Evolutionary conservation across 2,888 invertebrate genomes (phyloP).

Genomic region (Epirrhoe tristata): DNA sequence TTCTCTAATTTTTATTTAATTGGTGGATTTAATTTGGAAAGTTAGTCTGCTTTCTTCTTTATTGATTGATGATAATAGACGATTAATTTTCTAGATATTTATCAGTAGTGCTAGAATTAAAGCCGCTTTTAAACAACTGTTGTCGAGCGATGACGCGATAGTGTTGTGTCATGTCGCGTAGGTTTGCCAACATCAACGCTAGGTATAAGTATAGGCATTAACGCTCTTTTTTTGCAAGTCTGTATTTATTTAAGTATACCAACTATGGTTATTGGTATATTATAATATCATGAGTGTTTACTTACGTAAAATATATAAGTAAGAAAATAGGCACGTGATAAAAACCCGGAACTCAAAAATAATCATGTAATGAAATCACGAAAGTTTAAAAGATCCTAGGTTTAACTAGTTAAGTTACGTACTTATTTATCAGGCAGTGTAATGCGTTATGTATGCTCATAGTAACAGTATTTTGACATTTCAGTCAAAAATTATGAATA

Average conservation of each 20-base stretch:
- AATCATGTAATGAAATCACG: no score
- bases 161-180: background rate
- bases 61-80: conserved; percentile 34
- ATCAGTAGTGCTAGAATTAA: conserved; percentile 33
- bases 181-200: background rate
- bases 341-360: background rate
- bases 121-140: conserved; percentile 3
- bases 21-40: conserved; percentile 38
- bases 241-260: background rate
- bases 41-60: conserved; percentile 31
- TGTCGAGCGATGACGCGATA: conserved; percentile 4
- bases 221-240: background rate
- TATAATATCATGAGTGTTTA: no score
- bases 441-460: no score
- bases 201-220: background rate
- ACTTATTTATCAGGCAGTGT: no score
- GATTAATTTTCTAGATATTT: conserved; percentile 36
- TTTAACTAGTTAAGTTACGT: no score
- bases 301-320: no score
- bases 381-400: no score
- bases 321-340: no score
- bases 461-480: no score
- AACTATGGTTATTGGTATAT: no score
- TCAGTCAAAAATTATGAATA: no score
- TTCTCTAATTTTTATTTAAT: conserved; percentile 36